These are phyloP conservation scores for Crypturellus undulatus DNA, from an alignment of 2,113 vertebrate genomes.

Conservation along the genomic window DNA sequence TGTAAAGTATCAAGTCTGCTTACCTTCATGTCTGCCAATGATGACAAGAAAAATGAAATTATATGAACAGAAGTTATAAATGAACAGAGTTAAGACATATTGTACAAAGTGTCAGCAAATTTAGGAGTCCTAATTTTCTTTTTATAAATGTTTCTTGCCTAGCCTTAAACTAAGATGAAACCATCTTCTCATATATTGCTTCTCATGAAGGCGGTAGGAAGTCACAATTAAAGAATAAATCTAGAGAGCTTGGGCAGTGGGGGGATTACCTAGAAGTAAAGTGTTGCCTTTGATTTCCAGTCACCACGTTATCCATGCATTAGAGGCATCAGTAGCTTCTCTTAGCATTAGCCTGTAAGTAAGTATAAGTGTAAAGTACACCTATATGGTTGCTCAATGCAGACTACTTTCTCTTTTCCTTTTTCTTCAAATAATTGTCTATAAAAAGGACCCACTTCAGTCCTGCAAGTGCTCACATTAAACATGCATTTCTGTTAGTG, in stretches of 20 bases:
- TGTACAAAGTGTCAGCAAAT: not conserved
- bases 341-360: not conserved
- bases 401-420: not conserved
- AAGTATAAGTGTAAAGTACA: not conserved
- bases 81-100: not conserved
- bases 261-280: not conserved
- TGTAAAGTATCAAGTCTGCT: not conserved
- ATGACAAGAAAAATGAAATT: not conserved
- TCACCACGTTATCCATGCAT: not conserved
- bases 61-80: not conserved
- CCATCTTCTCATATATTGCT: not conserved
- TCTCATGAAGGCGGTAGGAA: not conserved
- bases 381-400: not conserved
- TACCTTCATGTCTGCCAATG: not conserved
- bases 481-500: not conserved
- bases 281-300: not conserved
- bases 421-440: not conserved
- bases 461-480: not conserved
- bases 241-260: not conserved
- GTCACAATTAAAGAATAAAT: not conserved
- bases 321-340: not conserved
- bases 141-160: not conserved
- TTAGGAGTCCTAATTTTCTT: not conserved
- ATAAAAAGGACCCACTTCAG: not conserved
- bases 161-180: not conserved